Evolutionary conservation across 2,888 invertebrate species (phyloP), one percentile per base, ranked within the genome.

Genomic region (Phalera bucephala): DNA sequence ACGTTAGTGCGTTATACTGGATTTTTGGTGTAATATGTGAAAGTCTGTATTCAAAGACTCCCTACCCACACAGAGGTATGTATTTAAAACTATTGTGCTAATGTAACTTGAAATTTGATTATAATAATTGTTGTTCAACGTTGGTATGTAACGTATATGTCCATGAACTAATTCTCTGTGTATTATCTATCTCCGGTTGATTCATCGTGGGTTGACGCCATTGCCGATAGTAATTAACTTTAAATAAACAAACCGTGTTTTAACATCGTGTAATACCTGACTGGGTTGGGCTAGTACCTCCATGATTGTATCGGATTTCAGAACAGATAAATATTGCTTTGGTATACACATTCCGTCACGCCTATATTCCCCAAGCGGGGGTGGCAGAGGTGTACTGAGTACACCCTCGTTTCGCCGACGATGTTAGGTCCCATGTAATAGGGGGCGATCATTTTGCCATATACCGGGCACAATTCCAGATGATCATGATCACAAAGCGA

Each of bases 131-230:
- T 3, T 27, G 17, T 10, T 12, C 2, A 6, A 7, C 31, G n/a
- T 11, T 14, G 28, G 23, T 20, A n/a, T n/a, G n/a, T n/a, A n/a
- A n/a, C n/a, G n/a, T 1, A n/a, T 25, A 23, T 43, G 43, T 40
- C 51, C 51, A 36, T 52, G 58, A 36, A 29, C 38, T 36, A 23
- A 40, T 38, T 57, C 19, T 39, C 22, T 34, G 45, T 46, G 27
- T 38, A 26, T 28, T 37, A 41, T 39, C 31, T 38, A 31, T 38
- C 45, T 45, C 40, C 41, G 44, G 60, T 65, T 71, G 69, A 71
- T 51, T 71, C 70, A 71, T 63, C 51, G 22, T 28, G 4, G 26
- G 39, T 40, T 71, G 66, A 69, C 65, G 70, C 70, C 70, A 66
- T 67, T 54, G 57, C 55, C 31, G 43, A 37, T 36, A 58, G 39